Percentiles rank a stretch among this genome's conserved stretches.
phyloP scores from a whole-genome alignment of 2,797 vertebrate genomes.

The Apogon hyalosoma region DNA sequence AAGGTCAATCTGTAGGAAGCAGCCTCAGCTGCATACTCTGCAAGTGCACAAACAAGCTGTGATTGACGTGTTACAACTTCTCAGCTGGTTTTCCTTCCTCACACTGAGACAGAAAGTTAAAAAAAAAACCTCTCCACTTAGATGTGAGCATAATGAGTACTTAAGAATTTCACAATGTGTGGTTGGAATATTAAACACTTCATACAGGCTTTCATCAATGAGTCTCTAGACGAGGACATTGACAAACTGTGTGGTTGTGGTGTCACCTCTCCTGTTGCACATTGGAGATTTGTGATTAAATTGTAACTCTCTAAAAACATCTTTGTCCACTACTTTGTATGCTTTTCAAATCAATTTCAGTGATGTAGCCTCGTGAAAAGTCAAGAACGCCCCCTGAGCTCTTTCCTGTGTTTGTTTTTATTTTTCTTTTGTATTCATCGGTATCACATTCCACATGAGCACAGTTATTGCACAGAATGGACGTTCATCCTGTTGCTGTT shows the following conservation, averaged over 20 bases:
- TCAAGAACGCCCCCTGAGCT: slow-evolving; percentile 41
- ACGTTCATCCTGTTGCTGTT: slow-evolving; percentile 67
- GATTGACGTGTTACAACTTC: slow-evolving; percentile 34
- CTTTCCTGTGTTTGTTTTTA: slow-evolving; percentile 74
- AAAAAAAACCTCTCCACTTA: slow-evolving; percentile 7
- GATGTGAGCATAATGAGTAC: slow-evolving; percentile 24
- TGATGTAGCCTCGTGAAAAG: slow-evolving; percentile 30
- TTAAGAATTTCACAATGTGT: slow-evolving; percentile 50
- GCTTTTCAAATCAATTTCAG: not conserved
- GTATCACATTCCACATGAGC: slow-evolving; percentile 53
- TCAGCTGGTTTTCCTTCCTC: slow-evolving; percentile 14
- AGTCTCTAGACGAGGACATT: slow-evolving; percentile 31
- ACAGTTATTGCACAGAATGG: slow-evolving; percentile 37
- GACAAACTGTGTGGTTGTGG: slow-evolving; percentile 12
- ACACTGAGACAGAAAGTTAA: slow-evolving; percentile 14
- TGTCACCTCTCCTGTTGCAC: slow-evolving; percentile 13
- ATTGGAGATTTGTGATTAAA: not conserved
- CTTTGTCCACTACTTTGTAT: not conserved
- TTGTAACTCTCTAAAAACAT: not conserved
- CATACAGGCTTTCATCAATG: slow-evolving; percentile 39
- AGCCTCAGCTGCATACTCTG: slow-evolving; percentile 7
- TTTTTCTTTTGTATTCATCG: slow-evolving; percentile 58
- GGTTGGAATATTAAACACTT: slow-evolving; percentile 59
- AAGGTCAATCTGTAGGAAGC: slow-evolving; percentile 9
- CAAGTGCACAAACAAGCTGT: slow-evolving; percentile 16